Evolutionary conservation across 2,797 vertebrate species (phyloP).

Genomic region (Ibycter americanus): DNA sequence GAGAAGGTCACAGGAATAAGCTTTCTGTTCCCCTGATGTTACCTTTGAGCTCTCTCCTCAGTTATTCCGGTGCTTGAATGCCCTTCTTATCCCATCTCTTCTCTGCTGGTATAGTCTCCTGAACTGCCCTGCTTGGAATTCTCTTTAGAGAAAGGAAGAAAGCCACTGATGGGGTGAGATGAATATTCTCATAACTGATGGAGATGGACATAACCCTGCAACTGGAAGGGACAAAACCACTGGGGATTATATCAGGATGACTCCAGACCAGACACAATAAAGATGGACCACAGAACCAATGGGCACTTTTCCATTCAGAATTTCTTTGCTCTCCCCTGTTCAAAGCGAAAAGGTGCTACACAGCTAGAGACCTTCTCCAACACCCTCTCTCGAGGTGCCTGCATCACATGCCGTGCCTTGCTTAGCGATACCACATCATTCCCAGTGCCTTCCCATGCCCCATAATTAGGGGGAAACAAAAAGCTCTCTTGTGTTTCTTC

Average conservation of each 20-base stretch:
- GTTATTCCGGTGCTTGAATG: background rate
- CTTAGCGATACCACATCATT: background rate
- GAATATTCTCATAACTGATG: background rate
- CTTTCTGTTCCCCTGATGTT: background rate
- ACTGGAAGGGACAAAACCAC: background rate
- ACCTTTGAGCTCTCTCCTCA: background rate
- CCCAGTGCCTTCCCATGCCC: slow-evolving; percentile 19
- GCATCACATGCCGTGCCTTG: background rate
- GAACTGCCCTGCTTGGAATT: background rate
- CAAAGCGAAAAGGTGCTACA: background rate
- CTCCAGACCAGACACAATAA: background rate
- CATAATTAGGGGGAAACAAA: background rate
- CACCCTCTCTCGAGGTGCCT: background rate
- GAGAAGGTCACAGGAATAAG: background rate
- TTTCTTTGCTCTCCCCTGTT: background rate
- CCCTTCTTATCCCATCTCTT: background rate
- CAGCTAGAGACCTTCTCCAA: background rate
- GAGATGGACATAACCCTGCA: background rate
- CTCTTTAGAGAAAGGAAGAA: background rate
- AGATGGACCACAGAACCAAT: background rate
- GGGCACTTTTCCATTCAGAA: background rate
- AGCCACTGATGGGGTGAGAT: background rate
- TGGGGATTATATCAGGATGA: background rate
- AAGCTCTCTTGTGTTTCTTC: slow-evolving; percentile 42
- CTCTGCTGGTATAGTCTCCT: background rate